Conservation (phyloP, 2,113 vertebrate genomes). For the Limnothrissa miodon region DNA sequence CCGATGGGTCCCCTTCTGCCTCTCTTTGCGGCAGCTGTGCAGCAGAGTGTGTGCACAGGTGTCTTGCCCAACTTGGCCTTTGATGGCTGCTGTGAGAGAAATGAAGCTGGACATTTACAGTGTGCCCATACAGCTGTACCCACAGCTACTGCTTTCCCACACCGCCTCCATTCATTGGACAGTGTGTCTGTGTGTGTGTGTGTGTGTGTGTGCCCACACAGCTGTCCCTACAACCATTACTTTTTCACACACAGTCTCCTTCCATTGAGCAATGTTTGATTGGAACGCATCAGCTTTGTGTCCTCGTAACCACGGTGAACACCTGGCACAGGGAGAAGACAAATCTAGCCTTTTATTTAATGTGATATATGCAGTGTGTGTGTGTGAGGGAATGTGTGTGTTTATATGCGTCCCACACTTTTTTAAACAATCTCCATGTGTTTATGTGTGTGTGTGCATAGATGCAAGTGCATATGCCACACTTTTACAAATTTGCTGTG, state of each 20-base stretch:
- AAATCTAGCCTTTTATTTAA: constrained; percentile 45
- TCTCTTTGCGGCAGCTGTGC: not conserved
- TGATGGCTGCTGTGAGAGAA: not conserved
- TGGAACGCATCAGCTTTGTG: not conserved
- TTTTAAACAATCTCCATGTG: not conserved
- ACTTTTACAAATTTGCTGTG: constrained; percentile 33
- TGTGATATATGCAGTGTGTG: constrained; percentile 19
- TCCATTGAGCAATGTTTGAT: not conserved
- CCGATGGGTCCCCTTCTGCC: not conserved
- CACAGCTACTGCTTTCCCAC: no score
- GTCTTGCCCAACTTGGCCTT: not conserved
- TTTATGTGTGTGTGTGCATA: not conserved
- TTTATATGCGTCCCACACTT: not conserved
- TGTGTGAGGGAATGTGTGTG: not conserved
- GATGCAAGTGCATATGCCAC: not conserved
- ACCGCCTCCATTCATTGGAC: not conserved
- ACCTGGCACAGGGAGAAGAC: constrained; percentile 30
- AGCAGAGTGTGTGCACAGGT: constrained; percentile 14
- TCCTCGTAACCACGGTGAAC: not conserved
- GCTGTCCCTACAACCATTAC: not conserved
- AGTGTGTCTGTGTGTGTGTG: not conserved
- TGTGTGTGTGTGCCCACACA: constrained; percentile 17
- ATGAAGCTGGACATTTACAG: no score
- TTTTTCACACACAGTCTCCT: not conserved
- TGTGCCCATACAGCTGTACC: not conserved